Evolutionary conservation across 2,888 invertebrate species (phyloP), one percentile per base, ranked within the genome.

Genomic region (Latrodectus elegans): DNA sequence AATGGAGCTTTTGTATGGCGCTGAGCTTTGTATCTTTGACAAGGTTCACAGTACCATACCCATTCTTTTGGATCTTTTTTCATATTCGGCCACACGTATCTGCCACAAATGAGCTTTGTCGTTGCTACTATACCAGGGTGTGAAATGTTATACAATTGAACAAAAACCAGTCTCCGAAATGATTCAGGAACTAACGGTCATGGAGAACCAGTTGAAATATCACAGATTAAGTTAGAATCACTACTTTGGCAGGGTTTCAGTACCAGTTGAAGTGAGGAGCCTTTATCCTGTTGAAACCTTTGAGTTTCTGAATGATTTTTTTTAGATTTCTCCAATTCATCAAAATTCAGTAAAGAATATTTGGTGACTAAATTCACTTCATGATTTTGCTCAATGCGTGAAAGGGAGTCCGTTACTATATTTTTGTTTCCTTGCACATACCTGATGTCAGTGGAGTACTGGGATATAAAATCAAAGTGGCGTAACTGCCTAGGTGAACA

Each of bases 401-500:
- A n/a, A n/a, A n/a, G n/a, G n/a, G n/a, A n/a, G n/a, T n/a, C n/a
- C n/a, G n/a, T 74, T 0, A 78, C 77, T 0, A 77, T 15, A 11
- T 88, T 83, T 14, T 77, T 53, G 14, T 8, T n/a, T 3, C 87
- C 82, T 14, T 51, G 67, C 4, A 92, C 90, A 88, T 92, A 90
- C 3, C 89, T 82, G 8, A 92, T 91, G 77, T 92, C 91, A 0
- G 91, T 92, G 0, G 91, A 91, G 88, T 92, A n/a, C n/a, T n/a
- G n/a, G n/a, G n/a, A n/a, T n/a, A n/a, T n/a, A n/a, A n/a, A n/a
- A n/a, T n/a, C n/a, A n/a, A n/a, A n/a, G n/a, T n/a, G n/a, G n/a
- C n/a, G n/a, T n/a, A n/a, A n/a, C n/a, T n/a, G n/a, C n/a, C n/a
- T n/a, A n/a, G n/a, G n/a, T n/a, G n/a, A n/a, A n/a, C n/a, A n/a